Base-by-base conservation (phyloP, 2,888 invertebrate species). In the Eupithecia subumbrata region DNA sequence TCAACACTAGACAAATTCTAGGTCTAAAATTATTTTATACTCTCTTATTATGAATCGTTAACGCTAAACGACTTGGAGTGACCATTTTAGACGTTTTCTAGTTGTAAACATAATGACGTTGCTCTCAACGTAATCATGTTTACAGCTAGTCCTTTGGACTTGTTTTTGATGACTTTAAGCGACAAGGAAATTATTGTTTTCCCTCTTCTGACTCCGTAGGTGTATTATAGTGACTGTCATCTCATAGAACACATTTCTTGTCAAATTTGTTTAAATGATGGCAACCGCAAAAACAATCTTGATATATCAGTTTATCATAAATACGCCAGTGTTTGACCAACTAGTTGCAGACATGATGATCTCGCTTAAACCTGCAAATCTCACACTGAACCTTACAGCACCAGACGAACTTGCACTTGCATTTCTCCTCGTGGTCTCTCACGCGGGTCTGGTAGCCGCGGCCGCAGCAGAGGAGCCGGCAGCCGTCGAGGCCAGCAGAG, bases 401-500 rank as follows among this genome's bases (percentile, higher is more conserved):
- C 98, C 98, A 98, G 77, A 98, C 97, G 89, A 98, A 98, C 82
- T 97, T 96, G 90, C 98, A 98, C 86, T 97, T 96, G 92, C 98
- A 98, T 90, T 98, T 98, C 88, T 98, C 98, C 85, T 97, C 97
- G 77, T 98, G 97, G 84, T 98, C 97, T 56, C 97, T 95, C 3
- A 98, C 96, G 74, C 97, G 93, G 8, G 98, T 98, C 88, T 98
- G 97, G 91, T 97, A 98, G 16, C 98, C 98, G 75, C 98, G 95
- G 0, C 98, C 98, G 89, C 98, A 98, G 92, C 98, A 98, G 72
- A 98, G 96, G 64, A 98, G 93, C 18, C 97, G 96, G 89, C 98
- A 98, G 25, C 98, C 98, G 86, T 98, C 98, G 76, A 98, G 96
- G 0, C 98, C 98, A 40, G 96, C 96, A 76, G 98, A 98, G 73